phyloP scores from a whole-genome alignment of 2,888 invertebrate species.

The Deilephila porcellus region DNA sequence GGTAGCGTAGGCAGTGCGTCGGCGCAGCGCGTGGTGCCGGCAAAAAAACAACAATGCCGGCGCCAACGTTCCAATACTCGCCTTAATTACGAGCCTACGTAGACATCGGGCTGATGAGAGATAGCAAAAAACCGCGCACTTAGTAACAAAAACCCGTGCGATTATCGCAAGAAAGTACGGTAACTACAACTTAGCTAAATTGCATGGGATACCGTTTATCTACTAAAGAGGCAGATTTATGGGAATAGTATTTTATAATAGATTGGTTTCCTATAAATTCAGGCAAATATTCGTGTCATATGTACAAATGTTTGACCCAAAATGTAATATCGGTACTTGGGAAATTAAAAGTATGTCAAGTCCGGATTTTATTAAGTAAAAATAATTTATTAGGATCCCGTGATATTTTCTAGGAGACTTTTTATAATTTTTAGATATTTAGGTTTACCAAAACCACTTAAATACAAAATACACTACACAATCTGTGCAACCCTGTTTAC shows the following conservation, averaged over 20 bases:
- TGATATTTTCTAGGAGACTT: too few species aligned
- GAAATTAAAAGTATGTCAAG: too few species aligned
- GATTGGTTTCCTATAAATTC: too few species aligned
- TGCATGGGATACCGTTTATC: background rate
- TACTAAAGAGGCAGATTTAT: background rate
- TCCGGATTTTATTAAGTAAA: too few species aligned
- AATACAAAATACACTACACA: too few species aligned
- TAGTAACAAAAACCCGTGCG: background rate
- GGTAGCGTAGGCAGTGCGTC: conserved; percentile 46
- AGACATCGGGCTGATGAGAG: conserved; percentile 14
- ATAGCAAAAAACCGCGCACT: background rate
- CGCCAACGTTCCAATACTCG: conserved; percentile 39
- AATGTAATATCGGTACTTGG: too few species aligned
- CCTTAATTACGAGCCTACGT: conserved; percentile 29
- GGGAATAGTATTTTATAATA: too few species aligned
- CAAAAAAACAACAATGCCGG: conserved; percentile 45
- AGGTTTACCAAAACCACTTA: too few species aligned
- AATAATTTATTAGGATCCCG: too few species aligned
- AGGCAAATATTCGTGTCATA: too few species aligned
- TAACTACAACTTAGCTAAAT: background rate
- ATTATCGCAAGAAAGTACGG: background rate
- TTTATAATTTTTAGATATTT: too few species aligned
- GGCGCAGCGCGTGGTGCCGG: conserved; percentile 37
- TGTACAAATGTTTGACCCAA: too few species aligned
- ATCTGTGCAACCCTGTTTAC: background rate